Conservation (phyloP, 2,113 vertebrate species). For the Scolopax mira region DNA sequence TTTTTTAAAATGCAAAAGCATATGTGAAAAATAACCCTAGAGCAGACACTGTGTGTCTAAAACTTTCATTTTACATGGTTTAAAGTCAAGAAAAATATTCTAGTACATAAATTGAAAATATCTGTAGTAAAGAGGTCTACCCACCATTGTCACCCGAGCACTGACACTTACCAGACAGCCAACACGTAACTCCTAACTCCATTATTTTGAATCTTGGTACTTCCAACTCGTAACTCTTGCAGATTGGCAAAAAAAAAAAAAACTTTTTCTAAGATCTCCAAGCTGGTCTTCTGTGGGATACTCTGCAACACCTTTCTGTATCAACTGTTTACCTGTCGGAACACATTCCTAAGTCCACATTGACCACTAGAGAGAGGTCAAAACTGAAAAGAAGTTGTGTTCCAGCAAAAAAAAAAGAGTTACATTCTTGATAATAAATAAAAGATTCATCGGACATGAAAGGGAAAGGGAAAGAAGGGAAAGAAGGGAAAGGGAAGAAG, state of each 20-base stretch:
- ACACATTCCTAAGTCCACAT: fast-evolving
- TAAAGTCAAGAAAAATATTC: neutral
- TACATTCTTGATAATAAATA: neutral
- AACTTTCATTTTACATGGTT: neutral
- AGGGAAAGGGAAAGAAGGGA: neutral
- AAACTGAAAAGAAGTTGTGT: neutral
- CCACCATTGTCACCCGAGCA: neutral
- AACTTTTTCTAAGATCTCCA: neutral
- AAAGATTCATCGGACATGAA: neutral
- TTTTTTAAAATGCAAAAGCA: neutral
- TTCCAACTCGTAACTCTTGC: neutral
- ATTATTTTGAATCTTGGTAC: neutral
- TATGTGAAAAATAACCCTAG: neutral
- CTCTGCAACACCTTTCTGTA: neutral
- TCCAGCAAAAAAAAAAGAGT: neutral
- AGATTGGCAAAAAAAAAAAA: neutral
- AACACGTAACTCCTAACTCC: neutral
- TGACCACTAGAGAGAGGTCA: neutral
- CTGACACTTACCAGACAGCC: neutral
- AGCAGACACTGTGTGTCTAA: neutral
- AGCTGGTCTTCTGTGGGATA: neutral
- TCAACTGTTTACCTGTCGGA: neutral
- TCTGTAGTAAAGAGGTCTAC: neutral
- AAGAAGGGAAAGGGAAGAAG: neutral
- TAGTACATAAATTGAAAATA: neutral